Evolutionary conservation across 2,113 vertebrate genomes (phyloP), one percentile per base, ranked within the genome.

Genomic region (Illadopsis cleaveri): DNA sequence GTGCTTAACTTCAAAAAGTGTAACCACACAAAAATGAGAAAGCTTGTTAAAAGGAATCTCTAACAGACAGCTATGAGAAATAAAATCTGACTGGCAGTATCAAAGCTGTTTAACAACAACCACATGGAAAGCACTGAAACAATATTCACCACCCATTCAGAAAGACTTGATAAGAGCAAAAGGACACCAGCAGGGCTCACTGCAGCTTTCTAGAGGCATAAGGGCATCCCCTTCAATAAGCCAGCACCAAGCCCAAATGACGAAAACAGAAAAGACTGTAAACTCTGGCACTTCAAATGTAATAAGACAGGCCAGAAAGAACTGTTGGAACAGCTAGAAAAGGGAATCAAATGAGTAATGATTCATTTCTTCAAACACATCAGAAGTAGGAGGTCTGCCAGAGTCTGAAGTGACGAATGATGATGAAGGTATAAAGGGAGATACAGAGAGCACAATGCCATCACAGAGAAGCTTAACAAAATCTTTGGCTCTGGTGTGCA

Each of bases 341-440:
- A 72, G n/a, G 19, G 33, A 93, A 90, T 53, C 44, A 91, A 93
- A 53, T 57, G 40, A 93, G 40, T 78, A 87, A 91, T 85, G 58
- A 90, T 82, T 85, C n/a, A 90, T 86, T 93, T 83, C 68, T 93
- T 94, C 79, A 90, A 93, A 94, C 31, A 51, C 54, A 82, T 58
- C 58, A 92, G 62, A 87, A 90, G 38, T 24, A 73, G 68, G 53
- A 95, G 85, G 68, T 86, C 75, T 93, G 82, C 75, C 94, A 93
- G 28, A 84, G 37, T 53, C 57, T 94, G 61, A 80, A 86, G 47
- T 61, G 68, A 71, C 16, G 33, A 93, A 64, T 35, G 45, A 88
- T 65, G 58, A 86, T 88, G 37, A 91, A 69, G 85, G 58, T 90
- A 58, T 58, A 77, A 92, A 82, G 53, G 54, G 45, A 95, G 54